These are phyloP conservation scores for Dynastes tityus DNA, from an alignment of 2,888 invertebrate genomes.

Conservation along the genomic window DNA sequence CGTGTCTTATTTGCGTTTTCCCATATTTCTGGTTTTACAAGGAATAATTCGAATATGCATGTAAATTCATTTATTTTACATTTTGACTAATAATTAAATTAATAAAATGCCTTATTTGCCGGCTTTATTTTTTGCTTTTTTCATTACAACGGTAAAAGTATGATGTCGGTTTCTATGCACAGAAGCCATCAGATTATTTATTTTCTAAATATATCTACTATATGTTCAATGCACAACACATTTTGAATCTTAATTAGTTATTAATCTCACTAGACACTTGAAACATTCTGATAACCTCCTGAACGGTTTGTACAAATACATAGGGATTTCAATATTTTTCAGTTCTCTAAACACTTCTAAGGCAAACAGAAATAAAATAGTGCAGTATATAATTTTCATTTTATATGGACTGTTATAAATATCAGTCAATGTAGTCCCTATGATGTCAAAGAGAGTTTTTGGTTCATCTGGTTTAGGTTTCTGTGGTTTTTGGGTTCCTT, in stretches of 20 bases:
- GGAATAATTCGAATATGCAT: too few relatives aligned
- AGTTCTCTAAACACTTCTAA: constrained; percentile 59
- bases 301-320: constrained; percentile 56
- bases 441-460: not conserved
- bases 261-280: constrained; percentile 27
- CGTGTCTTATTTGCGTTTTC: too few relatives aligned
- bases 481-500: constrained; percentile 6
- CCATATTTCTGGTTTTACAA: too few relatives aligned
- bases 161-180: too few relatives aligned
- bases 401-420: constrained; percentile 55
- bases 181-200: too few relatives aligned
- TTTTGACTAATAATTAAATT: too few relatives aligned
- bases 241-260: not conserved
- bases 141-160: too few relatives aligned
- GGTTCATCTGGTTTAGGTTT: constrained; percentile 11
- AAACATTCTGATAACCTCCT: constrained; percentile 40
- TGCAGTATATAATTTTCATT: constrained; percentile 54
- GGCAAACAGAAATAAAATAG: constrained; percentile 57
- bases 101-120: too few relatives aligned
- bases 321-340: constrained; percentile 55
- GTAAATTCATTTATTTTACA: too few relatives aligned
- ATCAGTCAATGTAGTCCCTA: constrained; percentile 7
- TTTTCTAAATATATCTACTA: too few relatives aligned
- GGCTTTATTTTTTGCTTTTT: too few relatives aligned
- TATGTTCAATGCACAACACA: too few relatives aligned